Evolutionary conservation across 1,140 invertebrate species (phyloP).

Genomic region (Aethina tumida): DNA sequence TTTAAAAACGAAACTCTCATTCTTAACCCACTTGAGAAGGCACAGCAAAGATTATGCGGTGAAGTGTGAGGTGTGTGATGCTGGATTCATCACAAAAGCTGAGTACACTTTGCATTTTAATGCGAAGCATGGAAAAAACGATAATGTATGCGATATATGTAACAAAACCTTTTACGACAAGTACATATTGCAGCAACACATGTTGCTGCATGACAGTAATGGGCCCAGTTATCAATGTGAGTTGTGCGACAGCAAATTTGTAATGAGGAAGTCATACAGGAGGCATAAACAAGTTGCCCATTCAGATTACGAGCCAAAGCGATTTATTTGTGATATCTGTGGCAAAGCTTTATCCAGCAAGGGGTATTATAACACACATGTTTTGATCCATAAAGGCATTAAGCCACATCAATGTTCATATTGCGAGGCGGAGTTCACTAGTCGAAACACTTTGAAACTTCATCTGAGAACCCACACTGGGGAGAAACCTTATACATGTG

Average conservation of each 20-base stretch:
- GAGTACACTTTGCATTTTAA: conserved; percentile 20
- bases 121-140: conserved; percentile 17
- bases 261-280: conserved; percentile 35
- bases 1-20: conserved; percentile 56
- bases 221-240: conserved; percentile 26
- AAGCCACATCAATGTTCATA: conserved; percentile 31
- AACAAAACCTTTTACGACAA: conserved; percentile 46
- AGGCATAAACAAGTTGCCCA: conserved; percentile 16
- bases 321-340: conserved; percentile 39
- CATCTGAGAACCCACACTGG: conserved; percentile 63
- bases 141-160: conserved; percentile 34
- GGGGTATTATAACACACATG: conserved; percentile 23
- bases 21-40: conserved; percentile 53
- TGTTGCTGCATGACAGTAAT: conserved; percentile 20
- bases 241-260: conserved; percentile 33
- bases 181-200: conserved; percentile 24
- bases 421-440: conserved; percentile 45
- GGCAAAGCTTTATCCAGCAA: conserved; percentile 35
- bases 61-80: conserved; percentile 22
- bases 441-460: conserved; percentile 61
- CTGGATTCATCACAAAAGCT: conserved; percentile 25
- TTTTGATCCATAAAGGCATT: conserved; percentile 27
- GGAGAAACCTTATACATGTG: conserved; percentile 68
- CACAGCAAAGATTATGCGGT: conserved; percentile 42
- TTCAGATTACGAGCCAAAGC: conserved; percentile 14